Conservation (phyloP, 2,113 vertebrate species). For the Notothenia coriiceps region DNA sequence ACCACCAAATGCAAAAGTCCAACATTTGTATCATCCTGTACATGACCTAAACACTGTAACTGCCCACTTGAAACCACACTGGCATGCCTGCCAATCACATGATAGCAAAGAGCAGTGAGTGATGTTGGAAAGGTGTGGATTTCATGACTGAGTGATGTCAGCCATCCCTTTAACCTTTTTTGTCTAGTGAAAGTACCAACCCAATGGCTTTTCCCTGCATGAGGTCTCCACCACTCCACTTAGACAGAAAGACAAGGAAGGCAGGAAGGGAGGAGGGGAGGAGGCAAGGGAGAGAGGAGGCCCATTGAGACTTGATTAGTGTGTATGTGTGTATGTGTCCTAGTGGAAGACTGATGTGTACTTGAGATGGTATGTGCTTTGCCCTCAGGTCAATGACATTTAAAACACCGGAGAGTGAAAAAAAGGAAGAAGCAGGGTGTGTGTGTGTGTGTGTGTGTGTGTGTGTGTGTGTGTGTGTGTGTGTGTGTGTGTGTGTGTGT, state of each 20-base stretch:
- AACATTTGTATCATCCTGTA: conserved; percentile 7
- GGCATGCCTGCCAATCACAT: conserved; percentile 21
- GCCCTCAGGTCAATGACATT: conserved; percentile 83
- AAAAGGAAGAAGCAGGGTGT: conserved; percentile 6
- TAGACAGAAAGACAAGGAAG: background rate
- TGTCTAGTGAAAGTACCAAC: background rate
- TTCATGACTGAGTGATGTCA: conserved; percentile 37
- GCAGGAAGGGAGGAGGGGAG: conserved; percentile 10
- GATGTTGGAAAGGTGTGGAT: conserved; percentile 28
- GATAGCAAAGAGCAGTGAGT: conserved; percentile 1
- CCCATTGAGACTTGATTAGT: conserved; percentile 44
- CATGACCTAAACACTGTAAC: background rate
- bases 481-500: conserved; percentile 28
- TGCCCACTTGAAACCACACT: conserved; percentile 24
- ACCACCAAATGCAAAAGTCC: background rate
- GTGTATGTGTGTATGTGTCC: conserved; percentile 60
- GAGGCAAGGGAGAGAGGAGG: conserved; percentile 37
- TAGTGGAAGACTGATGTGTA: conserved; percentile 61
- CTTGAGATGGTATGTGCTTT: conserved; percentile 65
- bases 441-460: background rate
- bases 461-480: conserved; percentile 27
- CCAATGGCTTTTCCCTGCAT: conserved; percentile 11
- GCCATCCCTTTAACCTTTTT: conserved; percentile 26
- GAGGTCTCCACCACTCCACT: conserved; percentile 21
- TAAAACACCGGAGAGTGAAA: conserved; percentile 71